Conservation (phyloP, 1,140 invertebrate species). For the Drosophila pseudoobscura region DNA sequence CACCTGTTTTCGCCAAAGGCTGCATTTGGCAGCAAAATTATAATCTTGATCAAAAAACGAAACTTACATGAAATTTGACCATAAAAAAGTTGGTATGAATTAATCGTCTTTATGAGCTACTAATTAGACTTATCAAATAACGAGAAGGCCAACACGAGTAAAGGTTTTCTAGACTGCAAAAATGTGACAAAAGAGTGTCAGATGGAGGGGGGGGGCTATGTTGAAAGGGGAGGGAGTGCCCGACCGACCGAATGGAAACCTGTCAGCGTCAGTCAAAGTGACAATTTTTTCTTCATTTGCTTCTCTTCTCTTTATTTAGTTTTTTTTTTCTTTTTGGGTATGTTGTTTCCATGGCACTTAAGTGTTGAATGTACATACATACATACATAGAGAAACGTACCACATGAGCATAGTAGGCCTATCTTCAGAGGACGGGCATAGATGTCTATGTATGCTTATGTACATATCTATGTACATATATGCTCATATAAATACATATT, state of each 20-base stretch:
- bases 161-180: slow-evolving; percentile 11
- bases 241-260: slow-evolving; percentile 22
- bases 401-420: slow-evolving; percentile 20
- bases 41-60: slow-evolving; percentile 2
- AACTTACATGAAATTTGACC: slow-evolving; percentile 31
- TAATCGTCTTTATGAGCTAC: slow-evolving; percentile 49
- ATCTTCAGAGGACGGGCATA: slow-evolving; percentile 4
- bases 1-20: slow-evolving; percentile 14
- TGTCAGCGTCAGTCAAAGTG: slow-evolving; percentile 40
- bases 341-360: slow-evolving; percentile 28
- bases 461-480: background rate
- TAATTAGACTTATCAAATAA: slow-evolving; percentile 46
- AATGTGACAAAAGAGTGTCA: background rate
- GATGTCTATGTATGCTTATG: background rate
- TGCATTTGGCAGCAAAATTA: slow-evolving; percentile 12
- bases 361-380: slow-evolving; percentile 34
- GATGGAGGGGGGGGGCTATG: background rate
- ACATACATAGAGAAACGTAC: slow-evolving; percentile 19
- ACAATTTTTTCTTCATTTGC: slow-evolving; percentile 19
- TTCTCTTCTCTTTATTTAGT: background rate
- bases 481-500: slow-evolving; percentile 2
- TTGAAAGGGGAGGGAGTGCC: slow-evolving; percentile 19
- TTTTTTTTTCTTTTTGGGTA: slow-evolving; percentile 4
- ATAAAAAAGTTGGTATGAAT: slow-evolving; percentile 45
- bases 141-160: background rate